Percentiles rank a stretch among this genome's conserved stretches.
Evolutionary conservation across 2,888 invertebrate genomes (phyloP).

Genomic region (Bhutanitis thaidina): DNA sequence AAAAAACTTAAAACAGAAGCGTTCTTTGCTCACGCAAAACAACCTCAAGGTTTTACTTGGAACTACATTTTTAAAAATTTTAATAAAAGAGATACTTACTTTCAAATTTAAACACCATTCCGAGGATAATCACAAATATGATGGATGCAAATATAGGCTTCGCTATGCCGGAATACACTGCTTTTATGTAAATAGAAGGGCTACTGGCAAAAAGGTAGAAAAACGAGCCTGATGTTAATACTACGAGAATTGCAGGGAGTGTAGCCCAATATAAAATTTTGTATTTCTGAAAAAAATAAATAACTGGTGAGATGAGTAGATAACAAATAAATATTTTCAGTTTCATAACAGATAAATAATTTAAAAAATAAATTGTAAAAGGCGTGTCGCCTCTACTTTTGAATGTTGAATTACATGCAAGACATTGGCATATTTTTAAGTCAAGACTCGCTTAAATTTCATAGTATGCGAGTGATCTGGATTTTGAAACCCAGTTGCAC

Average conservation of each 20-base stretch:
- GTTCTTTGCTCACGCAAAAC: no score
- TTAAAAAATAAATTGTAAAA: no score
- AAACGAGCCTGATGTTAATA: slow-evolving; percentile 26
- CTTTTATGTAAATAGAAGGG: slow-evolving; percentile 24
- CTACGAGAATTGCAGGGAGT: slow-evolving; percentile 25
- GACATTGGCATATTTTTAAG: no score
- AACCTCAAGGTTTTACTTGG: no score
- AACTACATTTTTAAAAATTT: not conserved
- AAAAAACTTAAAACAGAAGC: no score
- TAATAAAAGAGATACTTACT: no score
- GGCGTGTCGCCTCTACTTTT: no score
- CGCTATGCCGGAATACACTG: slow-evolving; percentile 30
- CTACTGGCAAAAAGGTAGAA: slow-evolving; percentile 36
- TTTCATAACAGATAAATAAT: no score
- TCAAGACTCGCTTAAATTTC: no score
- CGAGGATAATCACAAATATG: slow-evolving; percentile 26
- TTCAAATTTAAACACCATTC: slow-evolving; percentile 38
- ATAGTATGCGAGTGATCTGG: no score
- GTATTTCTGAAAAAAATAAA: slow-evolving; percentile 35
- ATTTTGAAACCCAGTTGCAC: no score
- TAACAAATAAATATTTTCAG: not conserved
- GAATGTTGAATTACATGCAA: no score
- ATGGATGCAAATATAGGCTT: slow-evolving; percentile 36
- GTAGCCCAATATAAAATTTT: slow-evolving; percentile 33
- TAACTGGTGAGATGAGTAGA: not conserved